Evolutionary conservation across 2,888 invertebrate genomes (phyloP).

Genomic region (Hydrotaea cyrtoneurina): DNA sequence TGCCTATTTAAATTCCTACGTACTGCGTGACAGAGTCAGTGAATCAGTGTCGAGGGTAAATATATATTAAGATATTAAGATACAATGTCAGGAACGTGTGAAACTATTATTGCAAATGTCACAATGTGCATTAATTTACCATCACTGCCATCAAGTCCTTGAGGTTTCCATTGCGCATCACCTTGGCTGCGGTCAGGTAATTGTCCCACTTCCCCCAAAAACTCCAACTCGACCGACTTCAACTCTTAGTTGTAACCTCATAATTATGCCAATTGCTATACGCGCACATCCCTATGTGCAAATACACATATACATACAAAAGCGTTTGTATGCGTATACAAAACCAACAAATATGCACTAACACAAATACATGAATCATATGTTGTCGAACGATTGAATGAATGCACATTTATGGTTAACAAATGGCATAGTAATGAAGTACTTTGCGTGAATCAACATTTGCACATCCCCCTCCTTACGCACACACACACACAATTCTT

Average conservation of each 20-base stretch:
- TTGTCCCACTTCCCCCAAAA: not conserved
- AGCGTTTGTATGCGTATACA: not conserved
- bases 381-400: slow-evolving; percentile 8
- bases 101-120: too few species aligned
- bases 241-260: not conserved
- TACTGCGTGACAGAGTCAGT: too few species aligned
- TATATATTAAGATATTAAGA: too few species aligned
- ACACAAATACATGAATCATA: not conserved
- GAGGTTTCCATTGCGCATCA: too few species aligned
- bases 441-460: slow-evolving; percentile 48
- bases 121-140: too few species aligned
- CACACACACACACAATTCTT: slow-evolving; percentile 1
- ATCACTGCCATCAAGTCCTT: too few species aligned
- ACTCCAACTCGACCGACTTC: not conserved
- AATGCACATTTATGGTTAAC: slow-evolving; percentile 36
- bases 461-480: not conserved
- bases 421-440: slow-evolving; percentile 50
- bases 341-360: not conserved
- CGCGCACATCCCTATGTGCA: not conserved
- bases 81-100: too few species aligned
- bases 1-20: too few species aligned
- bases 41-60: too few species aligned
- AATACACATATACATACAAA: not conserved
- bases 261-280: not conserved
- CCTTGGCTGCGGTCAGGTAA: too few species aligned